Evolutionary conservation across 2,888 invertebrate genomes (phyloP).

Genomic region (Branchipolynoe longqiensis): DNA sequence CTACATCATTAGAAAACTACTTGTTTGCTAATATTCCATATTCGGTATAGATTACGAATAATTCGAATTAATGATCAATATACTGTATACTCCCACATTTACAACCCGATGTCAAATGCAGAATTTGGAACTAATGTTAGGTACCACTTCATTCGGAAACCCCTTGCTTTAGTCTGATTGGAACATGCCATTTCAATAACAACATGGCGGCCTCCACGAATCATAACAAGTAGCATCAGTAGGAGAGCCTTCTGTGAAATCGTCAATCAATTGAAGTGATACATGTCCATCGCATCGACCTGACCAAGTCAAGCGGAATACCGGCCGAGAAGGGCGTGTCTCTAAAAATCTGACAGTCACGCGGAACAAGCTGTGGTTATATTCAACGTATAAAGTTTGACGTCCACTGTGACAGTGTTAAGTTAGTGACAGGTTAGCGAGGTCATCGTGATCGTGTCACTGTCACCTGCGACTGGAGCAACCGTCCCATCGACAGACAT

Average conservation of each 20-base stretch:
- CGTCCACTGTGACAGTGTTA: no score
- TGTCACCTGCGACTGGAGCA: no score
- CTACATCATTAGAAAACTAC: not conserved
- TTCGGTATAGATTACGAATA: not conserved
- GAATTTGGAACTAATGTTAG: not conserved
- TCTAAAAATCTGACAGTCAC: no score
- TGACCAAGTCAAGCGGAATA: no score
- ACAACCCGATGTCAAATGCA: not conserved
- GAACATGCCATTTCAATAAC: conserved; percentile 20
- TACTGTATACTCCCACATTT: not conserved
- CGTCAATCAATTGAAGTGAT: not conserved
- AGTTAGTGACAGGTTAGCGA: no score
- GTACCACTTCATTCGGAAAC: not conserved
- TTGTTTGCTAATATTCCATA: not conserved
- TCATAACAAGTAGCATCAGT: conserved; percentile 32
- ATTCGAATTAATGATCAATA: not conserved
- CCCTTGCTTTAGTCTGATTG: not conserved
- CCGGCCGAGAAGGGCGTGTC: no score
- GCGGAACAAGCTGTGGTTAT: no score
- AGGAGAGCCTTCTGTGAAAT: conserved; percentile 15
- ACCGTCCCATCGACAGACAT: no score
- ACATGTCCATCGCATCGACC: no score
- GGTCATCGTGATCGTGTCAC: no score
- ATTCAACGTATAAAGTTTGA: no score
- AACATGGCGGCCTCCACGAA: conserved; percentile 46